Percentiles rank a stretch among this genome's conserved stretches.
These are phyloP conservation scores for Anableps anableps DNA, from an alignment of 2,797 vertebrate species.

Conservation along the genomic window DNA sequence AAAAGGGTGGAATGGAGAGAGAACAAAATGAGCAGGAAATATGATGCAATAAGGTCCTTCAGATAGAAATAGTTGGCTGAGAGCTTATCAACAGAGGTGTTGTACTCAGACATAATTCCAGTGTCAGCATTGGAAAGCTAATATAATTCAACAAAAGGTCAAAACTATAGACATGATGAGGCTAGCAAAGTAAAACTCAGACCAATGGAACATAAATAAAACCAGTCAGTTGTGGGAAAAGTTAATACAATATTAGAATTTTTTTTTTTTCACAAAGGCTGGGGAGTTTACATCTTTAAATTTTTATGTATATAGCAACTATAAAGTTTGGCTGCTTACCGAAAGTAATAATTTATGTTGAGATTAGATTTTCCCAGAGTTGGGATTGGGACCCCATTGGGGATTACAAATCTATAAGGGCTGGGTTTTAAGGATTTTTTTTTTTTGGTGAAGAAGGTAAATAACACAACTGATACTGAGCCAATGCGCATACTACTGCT, in stretches of 20 bases:
- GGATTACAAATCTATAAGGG: not conserved
- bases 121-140: conserved; percentile 9
- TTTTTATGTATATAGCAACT: not conserved
- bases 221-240: not conserved
- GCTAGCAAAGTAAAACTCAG: not conserved
- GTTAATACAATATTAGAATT: not conserved
- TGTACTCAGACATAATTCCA: conserved; percentile 17
- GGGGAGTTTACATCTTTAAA: not conserved
- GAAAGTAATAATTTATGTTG: not conserved
- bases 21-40: conserved; percentile 44
- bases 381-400: not conserved
- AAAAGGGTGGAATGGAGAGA: conserved; percentile 35
- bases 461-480: not conserved
- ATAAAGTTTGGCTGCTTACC: not conserved
- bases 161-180: conserved; percentile 1
- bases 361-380: not conserved
- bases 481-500: no score
- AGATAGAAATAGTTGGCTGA: conserved; percentile 36
- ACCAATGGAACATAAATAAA: not conserved
- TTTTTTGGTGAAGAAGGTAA: not conserved
- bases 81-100: conserved; percentile 29
- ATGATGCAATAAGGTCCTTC: conserved; percentile 43
- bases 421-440: not conserved
- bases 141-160: conserved; percentile 30
- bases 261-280: not conserved